These are phyloP conservation scores for Sminthurinus aureus DNA, from an alignment of 2,888 invertebrate genomes.

Conservation along the genomic window DNA sequence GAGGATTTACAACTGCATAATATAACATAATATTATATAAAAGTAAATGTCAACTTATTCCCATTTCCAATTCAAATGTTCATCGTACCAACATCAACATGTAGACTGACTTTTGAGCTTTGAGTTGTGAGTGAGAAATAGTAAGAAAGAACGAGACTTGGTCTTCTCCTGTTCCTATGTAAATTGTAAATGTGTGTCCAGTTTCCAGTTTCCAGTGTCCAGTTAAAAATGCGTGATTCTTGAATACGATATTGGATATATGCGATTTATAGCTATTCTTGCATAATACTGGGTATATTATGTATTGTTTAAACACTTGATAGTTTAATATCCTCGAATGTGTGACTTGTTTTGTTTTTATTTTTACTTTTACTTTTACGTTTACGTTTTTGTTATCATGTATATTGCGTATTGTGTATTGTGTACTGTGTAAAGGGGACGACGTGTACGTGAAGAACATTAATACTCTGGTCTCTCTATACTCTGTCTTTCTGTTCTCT, in stretches of 20 bases:
- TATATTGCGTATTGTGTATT: not conserved
- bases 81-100: too few species aligned
- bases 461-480: slow-evolving; percentile 22
- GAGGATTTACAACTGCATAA: too few species aligned
- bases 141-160: slow-evolving; percentile 1
- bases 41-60: not conserved
- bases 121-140: not conserved
- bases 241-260: too few species aligned
- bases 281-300: slow-evolving; percentile 11
- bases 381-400: too few species aligned
- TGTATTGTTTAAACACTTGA: not conserved
- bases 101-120: too few species aligned
- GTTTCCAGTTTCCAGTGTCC: too few species aligned
- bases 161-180: not conserved
- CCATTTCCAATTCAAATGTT: not conserved
- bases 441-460: slow-evolving; percentile 5
- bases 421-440: not conserved
- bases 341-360: slow-evolving; percentile 34
- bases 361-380: too few species aligned
- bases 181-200: not conserved
- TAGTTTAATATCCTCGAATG: slow-evolving; percentile 33
- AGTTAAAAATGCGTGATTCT: not conserved
- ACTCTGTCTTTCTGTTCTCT: slow-evolving; percentile 13
- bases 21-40: not conserved
- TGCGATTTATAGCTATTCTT: slow-evolving; percentile 1